phyloP scores from a whole-genome alignment of 2,797 vertebrate genomes.

The Hydrolagus colliei region DNA sequence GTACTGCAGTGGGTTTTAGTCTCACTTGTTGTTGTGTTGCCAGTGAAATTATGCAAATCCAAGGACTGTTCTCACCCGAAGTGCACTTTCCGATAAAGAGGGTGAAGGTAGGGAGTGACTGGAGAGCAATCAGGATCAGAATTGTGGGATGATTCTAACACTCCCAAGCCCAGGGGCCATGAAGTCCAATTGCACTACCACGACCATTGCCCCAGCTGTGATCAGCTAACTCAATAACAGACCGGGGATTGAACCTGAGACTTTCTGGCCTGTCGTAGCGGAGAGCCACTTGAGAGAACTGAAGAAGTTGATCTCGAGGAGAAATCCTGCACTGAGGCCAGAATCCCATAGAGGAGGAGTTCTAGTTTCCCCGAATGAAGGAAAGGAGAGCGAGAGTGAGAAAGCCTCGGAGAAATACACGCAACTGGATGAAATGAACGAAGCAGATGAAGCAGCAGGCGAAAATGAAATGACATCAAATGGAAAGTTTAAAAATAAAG shows the following conservation, averaged over 20 bases:
- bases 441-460: no score
- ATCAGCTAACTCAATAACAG: no score
- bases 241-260: no score
- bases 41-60: constrained; percentile 1
- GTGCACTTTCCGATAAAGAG: background rate
- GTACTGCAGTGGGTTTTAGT: background rate
- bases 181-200: no score
- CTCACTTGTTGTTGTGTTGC: background rate
- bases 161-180: no score
- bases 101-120: no score
- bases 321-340: background rate
- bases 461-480: background rate
- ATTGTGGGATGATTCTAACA: no score
- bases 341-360: background rate
- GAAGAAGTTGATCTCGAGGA: background rate
- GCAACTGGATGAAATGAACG: background rate
- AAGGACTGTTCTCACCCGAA: background rate
- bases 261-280: no score
- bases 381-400: background rate
- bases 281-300: background rate
- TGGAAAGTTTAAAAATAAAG: background rate
- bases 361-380: background rate
- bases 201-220: no score
- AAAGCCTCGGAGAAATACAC: background rate
- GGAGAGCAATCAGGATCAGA: no score